Evolutionary conservation across 2,113 vertebrate genomes (phyloP), one percentile per base, ranked within the genome.

Genomic region (Lepus timidus): DNA sequence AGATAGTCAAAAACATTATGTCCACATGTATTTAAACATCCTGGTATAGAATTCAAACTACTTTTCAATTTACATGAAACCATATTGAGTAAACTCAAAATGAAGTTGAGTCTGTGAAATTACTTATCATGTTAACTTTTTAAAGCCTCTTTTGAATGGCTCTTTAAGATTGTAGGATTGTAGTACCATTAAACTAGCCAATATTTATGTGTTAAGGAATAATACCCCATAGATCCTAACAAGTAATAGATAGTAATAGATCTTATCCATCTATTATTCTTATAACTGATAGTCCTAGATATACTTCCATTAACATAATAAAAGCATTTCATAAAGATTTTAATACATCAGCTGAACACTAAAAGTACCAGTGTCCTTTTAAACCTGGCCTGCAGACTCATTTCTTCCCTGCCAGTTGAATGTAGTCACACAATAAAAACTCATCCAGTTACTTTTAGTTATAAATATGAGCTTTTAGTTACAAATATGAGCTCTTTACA

Each of bases 11-110:
- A 68, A 87, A 81, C 90, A 52, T 11, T 84, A 61, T 82, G 5
- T 85, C 73, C 52, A 31, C 8, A 84, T 55, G 20, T 36, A 75
- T 89, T 89, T 78, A 73, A 89, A 68, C 29, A 84, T 82, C 17
- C 55, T 65, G 17, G 39, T 36, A 23, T 65, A 68, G 65, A 91
- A 85, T 82, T 78, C 61, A 75, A 83, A 67, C 2, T 33, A 17
- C 44, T 73, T 65, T 78, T 68, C 25, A 13, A 39, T 79, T 93
- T 91, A 88, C 78, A 13, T 91, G 52, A 87, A 91, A 85, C 39
- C 61, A 27, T 61, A 71, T 87, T 90, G 55, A 78, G n/a, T 70
- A 76, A 74, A 86, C 76, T 84, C 16, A 85, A 85, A 94, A 83
- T 58, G 44, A 88, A 81, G 23, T 85, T 76, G 71, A 64, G 33